Base-by-base conservation (phyloP, 2,888 invertebrate species). In the Tuta absoluta region DNA sequence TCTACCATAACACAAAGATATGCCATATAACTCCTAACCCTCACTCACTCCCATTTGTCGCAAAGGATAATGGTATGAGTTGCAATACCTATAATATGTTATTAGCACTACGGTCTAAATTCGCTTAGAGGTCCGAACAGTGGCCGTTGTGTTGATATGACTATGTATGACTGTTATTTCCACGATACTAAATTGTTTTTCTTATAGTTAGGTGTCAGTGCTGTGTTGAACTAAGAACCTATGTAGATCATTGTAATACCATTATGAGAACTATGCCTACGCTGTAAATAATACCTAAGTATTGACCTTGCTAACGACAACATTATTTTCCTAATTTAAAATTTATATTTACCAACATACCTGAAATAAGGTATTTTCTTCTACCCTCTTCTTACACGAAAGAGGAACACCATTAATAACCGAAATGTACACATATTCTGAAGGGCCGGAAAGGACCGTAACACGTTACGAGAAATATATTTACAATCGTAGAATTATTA, bases 111-210 rank as follows among this genome's bases (percentile, higher is more conserved):
- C 72, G 67, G 69, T 61, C 41, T 59, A 71, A 64, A 72, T 65
- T 72, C 28, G 68, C 66, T 68, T 5, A 62, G 67, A 84, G 84
- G 82, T 77, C 79, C 77, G 67, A 65, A 28, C 11, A 23, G 21
- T 23, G 51, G 51, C 11, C 51, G 23, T 67, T 65, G 72, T 71
- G 70, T 68, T 81, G 85, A 86, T n/a, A n/a, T 86, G 86, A 86
- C 85, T 87, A 87, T 87, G 86, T 79, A 87, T 87, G 85, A 79
- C 71, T 69, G 64, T 68, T 63, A 75, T 71, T 69, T 70, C 14
- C 41, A 41, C 14, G 23, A 28, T 12, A 24, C 11, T 21, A 21
- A 3, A 24, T 11, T 53, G 23, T 21, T 2, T 37, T 8, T 8
- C 8, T 37, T 37, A 37, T 37, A 3, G 14, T 3, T 1, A 14